Percentiles rank a stretch among this genome's conserved stretches.
Evolutionary conservation across 1,140 invertebrate genomes (phyloP).

Genomic region (Cydia pomonella): DNA sequence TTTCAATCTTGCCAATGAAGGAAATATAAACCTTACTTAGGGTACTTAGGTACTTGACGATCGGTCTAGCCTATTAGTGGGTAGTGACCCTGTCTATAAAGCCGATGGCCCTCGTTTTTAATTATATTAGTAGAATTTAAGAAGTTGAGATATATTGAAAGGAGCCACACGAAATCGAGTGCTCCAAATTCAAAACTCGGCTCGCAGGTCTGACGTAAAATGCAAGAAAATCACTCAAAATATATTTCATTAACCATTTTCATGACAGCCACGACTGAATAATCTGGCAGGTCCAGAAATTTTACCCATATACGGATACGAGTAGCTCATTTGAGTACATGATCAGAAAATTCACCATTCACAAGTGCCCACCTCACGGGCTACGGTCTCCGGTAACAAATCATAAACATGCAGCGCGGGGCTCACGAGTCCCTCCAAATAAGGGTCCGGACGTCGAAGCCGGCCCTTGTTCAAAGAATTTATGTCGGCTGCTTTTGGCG

Average conservation of each 20-base stretch:
- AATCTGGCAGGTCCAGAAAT: conserved; percentile 5
- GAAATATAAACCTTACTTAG: too few relatives aligned
- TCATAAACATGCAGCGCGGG: conserved; percentile 65
- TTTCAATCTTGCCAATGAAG: too few relatives aligned
- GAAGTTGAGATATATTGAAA: too few relatives aligned
- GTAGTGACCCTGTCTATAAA: too few relatives aligned
- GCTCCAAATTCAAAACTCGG: too few relatives aligned
- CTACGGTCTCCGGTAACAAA: conserved; percentile 55
- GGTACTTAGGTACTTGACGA: too few relatives aligned
- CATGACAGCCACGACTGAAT: background rate
- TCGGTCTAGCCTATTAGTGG: too few relatives aligned
- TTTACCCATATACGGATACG: background rate
- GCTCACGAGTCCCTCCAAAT: conserved; percentile 69
- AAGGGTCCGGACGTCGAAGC: conserved; percentile 64
- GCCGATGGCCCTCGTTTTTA: too few relatives aligned
- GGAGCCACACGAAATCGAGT: too few relatives aligned
- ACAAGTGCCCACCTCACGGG: conserved; percentile 21
- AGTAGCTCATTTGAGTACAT: conserved; percentile 14
- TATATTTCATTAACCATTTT: background rate
- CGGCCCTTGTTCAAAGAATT: conserved; percentile 68
- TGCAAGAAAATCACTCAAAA: background rate
- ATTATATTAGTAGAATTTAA: too few relatives aligned
- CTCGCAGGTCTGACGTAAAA: background rate
- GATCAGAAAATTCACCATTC: conserved; percentile 34
- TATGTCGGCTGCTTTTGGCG: conserved; percentile 69